phyloP scores from a whole-genome alignment of 2,113 vertebrate species.

The Taurulus bubalis region DNA sequence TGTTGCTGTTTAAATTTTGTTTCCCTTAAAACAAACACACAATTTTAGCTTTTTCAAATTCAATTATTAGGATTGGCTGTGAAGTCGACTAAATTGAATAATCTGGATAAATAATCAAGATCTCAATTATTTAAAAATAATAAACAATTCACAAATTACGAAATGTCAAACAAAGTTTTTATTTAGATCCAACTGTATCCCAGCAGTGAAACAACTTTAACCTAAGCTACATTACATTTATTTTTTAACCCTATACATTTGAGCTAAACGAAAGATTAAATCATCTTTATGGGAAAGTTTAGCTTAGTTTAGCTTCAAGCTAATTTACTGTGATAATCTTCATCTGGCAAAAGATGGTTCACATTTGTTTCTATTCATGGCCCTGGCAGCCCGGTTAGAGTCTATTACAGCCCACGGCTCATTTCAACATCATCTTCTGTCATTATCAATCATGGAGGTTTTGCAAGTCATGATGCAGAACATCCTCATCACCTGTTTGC shows the following conservation, averaged over 20 bases:
- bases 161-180: not conserved
- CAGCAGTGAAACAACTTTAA: not conserved
- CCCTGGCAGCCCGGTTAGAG: not conserved
- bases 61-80: no score
- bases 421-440: constrained; percentile 9
- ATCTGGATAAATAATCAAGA: not conserved
- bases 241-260: not conserved
- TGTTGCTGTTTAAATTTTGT: not conserved
- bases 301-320: no score
- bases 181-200: not conserved
- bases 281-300: not conserved
- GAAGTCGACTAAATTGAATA: not conserved
- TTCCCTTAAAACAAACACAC: no score
- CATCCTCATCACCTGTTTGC: not conserved
- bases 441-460: not conserved
- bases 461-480: not conserved
- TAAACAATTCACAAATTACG: not conserved
- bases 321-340: not conserved
- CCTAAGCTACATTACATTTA: not conserved
- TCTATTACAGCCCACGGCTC: not conserved
- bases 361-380: not conserved
- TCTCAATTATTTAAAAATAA: not conserved
- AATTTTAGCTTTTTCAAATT: no score
- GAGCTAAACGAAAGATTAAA: not conserved
- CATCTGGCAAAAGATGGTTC: not conserved